These are phyloP conservation scores for Cyphomyrmex costatus DNA, from an alignment of 1,140 invertebrate genomes.

Conservation along the genomic window DNA sequence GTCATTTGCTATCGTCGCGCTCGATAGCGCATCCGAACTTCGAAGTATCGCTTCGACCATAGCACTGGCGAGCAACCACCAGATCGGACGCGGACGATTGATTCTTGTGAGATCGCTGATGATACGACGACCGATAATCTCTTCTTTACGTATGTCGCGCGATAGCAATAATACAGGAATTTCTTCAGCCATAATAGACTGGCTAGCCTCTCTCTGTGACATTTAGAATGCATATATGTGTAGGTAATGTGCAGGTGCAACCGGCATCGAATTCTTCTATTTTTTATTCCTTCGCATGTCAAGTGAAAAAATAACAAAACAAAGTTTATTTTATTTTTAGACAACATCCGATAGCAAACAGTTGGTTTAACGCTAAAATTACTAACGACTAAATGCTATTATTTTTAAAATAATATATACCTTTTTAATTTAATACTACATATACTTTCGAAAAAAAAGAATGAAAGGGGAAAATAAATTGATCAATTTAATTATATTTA, in stretches of 20 bases:
- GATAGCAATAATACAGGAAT: slow-evolving; percentile 3
- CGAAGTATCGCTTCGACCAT: not conserved
- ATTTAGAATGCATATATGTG: not conserved
- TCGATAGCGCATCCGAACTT: slow-evolving; percentile 28
- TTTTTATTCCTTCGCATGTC: not conserved
- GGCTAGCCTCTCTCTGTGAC: not conserved
- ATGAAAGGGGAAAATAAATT: not conserved
- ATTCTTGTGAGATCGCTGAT: not conserved
- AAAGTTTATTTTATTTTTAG: not conserved
- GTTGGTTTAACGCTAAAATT: not conserved
- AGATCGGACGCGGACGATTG: slow-evolving; percentile 48
- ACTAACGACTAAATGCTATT: not conserved
- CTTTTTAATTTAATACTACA: too few species aligned
- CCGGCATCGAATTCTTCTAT: not conserved
- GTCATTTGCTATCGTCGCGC: slow-evolving; percentile 56
- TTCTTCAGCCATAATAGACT: not conserved
- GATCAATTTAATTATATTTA: not conserved
- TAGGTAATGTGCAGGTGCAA: not conserved
- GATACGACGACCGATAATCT: not conserved
- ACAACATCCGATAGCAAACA: not conserved
- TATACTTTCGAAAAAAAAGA: not conserved
- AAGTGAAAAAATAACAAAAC: not conserved
- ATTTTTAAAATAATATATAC: not conserved
- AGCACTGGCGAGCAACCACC: not conserved
- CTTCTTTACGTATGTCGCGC: not conserved